These are phyloP conservation scores for Staurois parvus DNA, from an alignment of 2,797 vertebrate species.

Conservation along the genomic window DNA sequence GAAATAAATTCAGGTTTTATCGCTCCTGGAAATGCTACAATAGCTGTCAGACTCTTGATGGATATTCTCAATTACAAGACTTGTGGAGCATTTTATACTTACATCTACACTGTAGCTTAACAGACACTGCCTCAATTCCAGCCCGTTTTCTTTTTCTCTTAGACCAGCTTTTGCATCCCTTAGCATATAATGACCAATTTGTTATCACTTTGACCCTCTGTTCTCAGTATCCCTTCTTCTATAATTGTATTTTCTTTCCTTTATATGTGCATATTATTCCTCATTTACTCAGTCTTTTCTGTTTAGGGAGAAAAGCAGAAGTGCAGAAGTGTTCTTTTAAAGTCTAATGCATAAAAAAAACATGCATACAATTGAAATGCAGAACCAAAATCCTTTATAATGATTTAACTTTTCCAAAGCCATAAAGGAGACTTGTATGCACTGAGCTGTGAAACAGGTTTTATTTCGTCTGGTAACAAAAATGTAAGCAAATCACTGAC, in stretches of 20 bases:
- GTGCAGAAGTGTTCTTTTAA: slow-evolving; percentile 33
- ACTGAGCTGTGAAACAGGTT: background rate
- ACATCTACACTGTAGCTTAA: slow-evolving; percentile 75
- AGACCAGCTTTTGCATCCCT: slow-evolving; percentile 72
- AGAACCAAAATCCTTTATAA: background rate
- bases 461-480: background rate
- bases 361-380: background rate
- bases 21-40: slow-evolving; percentile 82
- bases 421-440: background rate
- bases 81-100: slow-evolving; percentile 85
- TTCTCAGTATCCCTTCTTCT: slow-evolving; percentile 56
- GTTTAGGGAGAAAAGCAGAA: slow-evolving; percentile 59
- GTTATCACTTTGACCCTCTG: slow-evolving; percentile 67
- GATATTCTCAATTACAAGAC: slow-evolving; percentile 86
- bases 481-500: too few relatives aligned
- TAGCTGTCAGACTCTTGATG: slow-evolving; percentile 83
- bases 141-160: slow-evolving; percentile 51
- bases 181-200: slow-evolving; percentile 74
- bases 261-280: slow-evolving; percentile 60
- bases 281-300: slow-evolving; percentile 58
- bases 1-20: slow-evolving; percentile 87
- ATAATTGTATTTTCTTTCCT: slow-evolving; percentile 60
- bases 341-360: background rate
- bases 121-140: slow-evolving; percentile 63
- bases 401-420: slow-evolving; percentile 6